Evolutionary conservation across 2,888 invertebrate genomes (phyloP).

Genomic region (Spisula subtruncata): DNA sequence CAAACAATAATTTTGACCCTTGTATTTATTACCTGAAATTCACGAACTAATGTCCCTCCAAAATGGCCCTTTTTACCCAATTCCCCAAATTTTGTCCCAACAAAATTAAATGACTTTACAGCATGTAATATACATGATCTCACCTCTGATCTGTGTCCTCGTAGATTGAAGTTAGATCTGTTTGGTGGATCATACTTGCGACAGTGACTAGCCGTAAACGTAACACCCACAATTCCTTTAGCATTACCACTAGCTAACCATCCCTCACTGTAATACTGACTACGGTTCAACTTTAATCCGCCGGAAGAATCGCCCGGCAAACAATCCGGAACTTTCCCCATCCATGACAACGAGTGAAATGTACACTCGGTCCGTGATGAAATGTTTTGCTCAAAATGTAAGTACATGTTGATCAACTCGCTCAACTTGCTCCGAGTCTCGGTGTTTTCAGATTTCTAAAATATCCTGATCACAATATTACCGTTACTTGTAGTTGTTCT

Average conservation of each 20-base stretch:
- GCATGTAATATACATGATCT: neutral
- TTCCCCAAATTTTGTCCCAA: too few relatives aligned
- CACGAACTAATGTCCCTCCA: too few relatives aligned
- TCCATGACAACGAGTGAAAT: slow-evolving; percentile 98
- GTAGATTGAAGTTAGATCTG: slow-evolving; percentile 98
- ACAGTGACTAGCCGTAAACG: slow-evolving; percentile 98
- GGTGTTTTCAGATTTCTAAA: neutral
- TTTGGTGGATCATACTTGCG: slow-evolving; percentile 93
- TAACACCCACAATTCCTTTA: slow-evolving; percentile 96
- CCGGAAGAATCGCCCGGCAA: slow-evolving; percentile 94
- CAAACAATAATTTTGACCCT: too few relatives aligned
- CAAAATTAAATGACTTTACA: too few relatives aligned
- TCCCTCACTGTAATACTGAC: slow-evolving; percentile 98
- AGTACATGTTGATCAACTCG: slow-evolving; percentile 96
- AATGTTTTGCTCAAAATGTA: slow-evolving; percentile 97
- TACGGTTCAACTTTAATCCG: slow-evolving; percentile 97
- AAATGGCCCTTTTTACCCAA: too few relatives aligned
- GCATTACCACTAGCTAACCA: slow-evolving; percentile 99
- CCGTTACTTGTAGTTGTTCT: too few relatives aligned
- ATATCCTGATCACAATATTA: slow-evolving; percentile 23
- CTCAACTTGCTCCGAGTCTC: too few relatives aligned
- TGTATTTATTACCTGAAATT: too few relatives aligned
- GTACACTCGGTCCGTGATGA: slow-evolving; percentile 98
- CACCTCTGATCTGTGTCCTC: slow-evolving; percentile 98
- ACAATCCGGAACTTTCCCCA: slow-evolving; percentile 99